phyloP scores from a whole-genome alignment of 1,140 invertebrate genomes.

The Delia radicum region DNA sequence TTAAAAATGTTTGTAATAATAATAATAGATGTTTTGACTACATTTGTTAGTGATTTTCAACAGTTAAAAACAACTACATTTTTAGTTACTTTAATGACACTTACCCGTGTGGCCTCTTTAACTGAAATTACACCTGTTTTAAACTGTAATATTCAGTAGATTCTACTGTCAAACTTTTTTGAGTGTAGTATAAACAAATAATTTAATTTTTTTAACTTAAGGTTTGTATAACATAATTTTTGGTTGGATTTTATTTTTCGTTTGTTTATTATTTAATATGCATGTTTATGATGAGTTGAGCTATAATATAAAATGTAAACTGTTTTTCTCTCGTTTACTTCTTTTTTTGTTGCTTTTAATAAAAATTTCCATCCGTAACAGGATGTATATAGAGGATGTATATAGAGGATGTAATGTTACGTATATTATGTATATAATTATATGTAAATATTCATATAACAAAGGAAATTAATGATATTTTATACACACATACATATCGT shows the following conservation, averaged over 20 bases:
- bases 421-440: not conserved
- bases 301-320: not conserved
- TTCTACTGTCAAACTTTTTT: no score
- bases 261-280: not conserved
- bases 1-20: no score
- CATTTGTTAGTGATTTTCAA: no score
- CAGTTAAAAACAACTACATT: no score
- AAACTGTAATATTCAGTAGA: no score
- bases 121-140: no score
- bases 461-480: not conserved
- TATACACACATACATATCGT: no score
- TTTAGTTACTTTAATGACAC: no score
- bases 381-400: not conserved
- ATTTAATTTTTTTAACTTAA: no score
- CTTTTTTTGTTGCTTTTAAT: not conserved
- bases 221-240: not conserved
- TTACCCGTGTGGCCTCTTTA: no score
- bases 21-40: no score
- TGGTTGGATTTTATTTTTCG: not conserved
- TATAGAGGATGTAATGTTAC: not conserved
- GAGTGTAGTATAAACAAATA: no score
- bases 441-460: not conserved
- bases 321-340: not conserved
- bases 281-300: slow-evolving; percentile 4
- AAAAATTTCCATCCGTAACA: not conserved